Evolutionary conservation across 2,113 vertebrate genomes (phyloP), one percentile per base, ranked within the genome.

Genomic region (Ammodytes dubius): DNA sequence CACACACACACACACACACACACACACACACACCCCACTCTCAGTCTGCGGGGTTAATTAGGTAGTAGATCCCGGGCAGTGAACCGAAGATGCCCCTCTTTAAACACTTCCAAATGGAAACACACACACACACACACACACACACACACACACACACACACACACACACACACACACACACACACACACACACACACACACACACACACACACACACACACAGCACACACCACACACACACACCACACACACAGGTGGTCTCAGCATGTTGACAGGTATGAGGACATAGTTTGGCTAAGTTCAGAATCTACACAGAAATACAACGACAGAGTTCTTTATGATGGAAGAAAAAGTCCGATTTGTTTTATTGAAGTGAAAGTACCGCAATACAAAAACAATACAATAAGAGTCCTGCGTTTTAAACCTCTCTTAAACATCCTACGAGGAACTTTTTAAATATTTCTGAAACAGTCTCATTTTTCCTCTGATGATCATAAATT

Each of bases 41-140:
- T 11, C 19, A 39, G 17, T 17, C 27, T 5, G 7, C 64, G 70
- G 61, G 12, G 73, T 66, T 79, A 80, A 85, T 80, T 66, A 72
- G 17, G 37, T 47, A 65, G 79, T 2, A 80, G 88, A 79, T 82
- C 76, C 67, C 11, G 72, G 59, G 74, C 77, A 54, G 74, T 43
- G 82, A 85, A 77, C 74, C 70, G 17, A 45, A 40, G 79, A 67
- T 81, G 59, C 63, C 81, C 27, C 79, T 65, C 76, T 76, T 10
- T 87, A 88, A 88, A 57, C 57, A 40, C 67, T 75, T 71, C 82
- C 75, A 84, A 64, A 82, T 82, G 82, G 76, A 70, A 35, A 57
- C 61, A 13, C 71, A 50, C 73, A 5, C 67, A 56, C 49, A 27
- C 27, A 27, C 27, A 27, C 27, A 27, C 27, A 27, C 27, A 27